A percentile compares a stretch with the other conserved stretches of the same genome.
Conservation (phyloP, 2,888 invertebrate species). For the Lypha dubia region DNA sequence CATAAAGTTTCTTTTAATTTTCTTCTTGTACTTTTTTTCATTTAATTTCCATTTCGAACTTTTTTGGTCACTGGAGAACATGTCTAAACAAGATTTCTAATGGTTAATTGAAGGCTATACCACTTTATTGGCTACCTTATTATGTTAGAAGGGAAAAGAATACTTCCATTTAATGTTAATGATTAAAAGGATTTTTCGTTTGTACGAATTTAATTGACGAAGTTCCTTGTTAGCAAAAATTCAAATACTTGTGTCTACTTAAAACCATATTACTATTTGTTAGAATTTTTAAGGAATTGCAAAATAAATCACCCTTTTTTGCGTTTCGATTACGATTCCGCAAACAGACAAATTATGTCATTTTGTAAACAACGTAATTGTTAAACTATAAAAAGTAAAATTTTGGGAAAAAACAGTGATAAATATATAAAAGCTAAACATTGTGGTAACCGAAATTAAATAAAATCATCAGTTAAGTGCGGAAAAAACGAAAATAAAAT, state of each 20-base stretch:
- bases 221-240: conserved; percentile 1
- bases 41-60: conserved; percentile 32
- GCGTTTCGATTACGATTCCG: too few relatives aligned
- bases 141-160: background rate
- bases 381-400: too few relatives aligned
- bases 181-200: conserved; percentile 59
- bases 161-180: conserved; percentile 54
- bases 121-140: conserved; percentile 63
- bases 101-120: conserved; percentile 64
- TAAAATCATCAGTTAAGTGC: too few relatives aligned
- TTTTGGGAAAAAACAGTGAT: too few relatives aligned
- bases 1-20: conserved; percentile 39
- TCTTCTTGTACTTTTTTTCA: background rate
- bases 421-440: too few relatives aligned
- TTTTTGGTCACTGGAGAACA: conserved; percentile 42
- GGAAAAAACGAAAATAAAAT: too few relatives aligned
- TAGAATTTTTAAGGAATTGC: conserved; percentile 1
- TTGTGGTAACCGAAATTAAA: too few relatives aligned
- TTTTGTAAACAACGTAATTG: too few relatives aligned
- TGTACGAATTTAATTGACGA: conserved; percentile 17
- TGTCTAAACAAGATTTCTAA: conserved; percentile 27
- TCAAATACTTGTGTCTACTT: background rate
- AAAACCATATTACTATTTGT: conserved; percentile 36
- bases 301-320: too few relatives aligned
- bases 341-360: too few relatives aligned